phyloP scores from a whole-genome alignment of 1,140 invertebrate genomes.

The Drosophila neocordata region DNA sequence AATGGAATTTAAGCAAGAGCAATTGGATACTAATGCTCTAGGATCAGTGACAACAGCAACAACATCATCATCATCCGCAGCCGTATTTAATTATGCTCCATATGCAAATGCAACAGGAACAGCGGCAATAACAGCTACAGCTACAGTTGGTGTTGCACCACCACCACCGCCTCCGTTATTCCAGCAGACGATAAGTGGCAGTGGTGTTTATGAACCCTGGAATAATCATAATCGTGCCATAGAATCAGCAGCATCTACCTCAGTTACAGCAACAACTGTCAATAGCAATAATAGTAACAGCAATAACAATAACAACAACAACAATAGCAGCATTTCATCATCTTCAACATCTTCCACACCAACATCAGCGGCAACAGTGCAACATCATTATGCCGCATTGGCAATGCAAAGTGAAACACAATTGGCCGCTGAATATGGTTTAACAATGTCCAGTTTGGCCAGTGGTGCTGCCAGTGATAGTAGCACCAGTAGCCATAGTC shows the following conservation, averaged over 20 bases:
- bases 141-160: slow-evolving; percentile 22
- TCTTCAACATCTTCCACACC: slow-evolving; percentile 13
- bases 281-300: slow-evolving; percentile 30
- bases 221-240: slow-evolving; percentile 42
- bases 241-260: slow-evolving; percentile 37
- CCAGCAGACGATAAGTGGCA: slow-evolving; percentile 21
- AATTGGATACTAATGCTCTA: slow-evolving; percentile 40
- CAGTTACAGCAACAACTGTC: slow-evolving; percentile 13
- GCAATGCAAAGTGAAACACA: slow-evolving; percentile 78
- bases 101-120: slow-evolving; percentile 73
- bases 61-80: background rate
- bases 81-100: slow-evolving; percentile 51
- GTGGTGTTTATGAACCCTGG: slow-evolving; percentile 22
- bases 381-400: slow-evolving; percentile 66
- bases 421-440: slow-evolving; percentile 70
- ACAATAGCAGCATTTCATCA: slow-evolving; percentile 8
- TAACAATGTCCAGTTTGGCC: slow-evolving; percentile 71
- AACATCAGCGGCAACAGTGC: slow-evolving; percentile 15
- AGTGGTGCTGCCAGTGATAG: slow-evolving; percentile 60
- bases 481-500: slow-evolving; percentile 38
- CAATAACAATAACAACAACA: slow-evolving; percentile 4
- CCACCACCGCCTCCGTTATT: slow-evolving; percentile 48
- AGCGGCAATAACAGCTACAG: slow-evolving; percentile 7
- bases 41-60: background rate
- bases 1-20: slow-evolving; percentile 72